Base-by-base conservation (phyloP, 1,140 invertebrate genomes). In the Nasonia longicornis region DNA sequence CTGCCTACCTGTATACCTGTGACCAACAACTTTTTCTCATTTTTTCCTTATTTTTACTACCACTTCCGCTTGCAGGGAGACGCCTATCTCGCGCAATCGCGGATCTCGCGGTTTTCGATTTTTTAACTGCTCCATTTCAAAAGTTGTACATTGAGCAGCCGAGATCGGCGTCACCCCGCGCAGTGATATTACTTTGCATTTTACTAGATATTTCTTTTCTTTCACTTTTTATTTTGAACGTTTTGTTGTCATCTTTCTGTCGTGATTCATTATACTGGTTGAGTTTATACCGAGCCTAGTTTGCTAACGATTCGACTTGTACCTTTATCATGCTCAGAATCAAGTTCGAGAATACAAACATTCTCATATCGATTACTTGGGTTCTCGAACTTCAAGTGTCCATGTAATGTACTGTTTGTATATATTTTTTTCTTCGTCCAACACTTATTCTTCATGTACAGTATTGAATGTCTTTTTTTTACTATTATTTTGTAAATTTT, bases 21-120 rank as follows among this genome's bases (percentile, higher is more conserved):
- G 10, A 2, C 2, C 10, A 48, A 12, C 45, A 20, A 82, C 48
- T 79, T 70, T 58, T 58, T 42, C 38, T 2, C 76, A 35, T 81
- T 20, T 76, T 85, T 81, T 42, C 82, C 73, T 66, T n/a, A 42
- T 82, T 84, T 81, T 80, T 84, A 72, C 82, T 82, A 64, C 82
- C 81, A 77, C 58, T 81, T 84, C 67, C 20, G 77, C 14, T 64
- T 64, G 26, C 29, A 16, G 22, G 69, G 48, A 58, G 16, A 70
- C 29, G 8, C 3, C 20, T 2, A 6, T 48, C 52, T 58, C 16
- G 20, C 31, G 69, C 29, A 0, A 22, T 22, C 22, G 22, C 0
- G 22, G 0, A 22, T 22, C 22, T 22, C 0, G 22, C 22, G 31
- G 12, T 73, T 58, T 72, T 35, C 12, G 77, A 26, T 3, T 79